Evolutionary conservation across 2,797 vertebrate species (phyloP).

Genomic region (Lycodopsis pacificus): DNA sequence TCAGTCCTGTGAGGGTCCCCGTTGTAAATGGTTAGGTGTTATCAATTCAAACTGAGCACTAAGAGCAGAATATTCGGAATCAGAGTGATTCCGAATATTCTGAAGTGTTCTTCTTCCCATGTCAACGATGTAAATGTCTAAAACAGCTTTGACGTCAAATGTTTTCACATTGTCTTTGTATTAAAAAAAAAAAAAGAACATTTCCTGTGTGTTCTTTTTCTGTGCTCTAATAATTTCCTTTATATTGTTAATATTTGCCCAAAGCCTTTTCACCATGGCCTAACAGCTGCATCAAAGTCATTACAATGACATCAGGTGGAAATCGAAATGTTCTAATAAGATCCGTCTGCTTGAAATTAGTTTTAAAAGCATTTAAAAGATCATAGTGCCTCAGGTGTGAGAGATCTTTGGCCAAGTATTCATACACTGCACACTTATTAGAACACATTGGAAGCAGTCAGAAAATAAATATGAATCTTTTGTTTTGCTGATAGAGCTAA

Average conservation of each 20-base stretch:
- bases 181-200: neutral
- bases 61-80: neutral
- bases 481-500: neutral
- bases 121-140: neutral
- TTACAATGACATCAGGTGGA: neutral
- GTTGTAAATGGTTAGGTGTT: neutral
- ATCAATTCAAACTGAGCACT: neutral
- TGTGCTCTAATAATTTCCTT: conserved; percentile 19
- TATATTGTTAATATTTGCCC: neutral
- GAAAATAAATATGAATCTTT: neutral
- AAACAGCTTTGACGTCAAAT: neutral
- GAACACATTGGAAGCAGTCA: neutral
- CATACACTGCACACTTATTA: neutral
- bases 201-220: conserved; percentile 10
- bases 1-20: too few relatives aligned
- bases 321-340: neutral
- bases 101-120: neutral
- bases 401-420: neutral
- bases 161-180: neutral
- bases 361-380: neutral
- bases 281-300: neutral
- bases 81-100: too few relatives aligned
- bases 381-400: neutral
- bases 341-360: neutral
- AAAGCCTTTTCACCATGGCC: neutral